Percentiles rank a stretch among this genome's conserved stretches.
These are phyloP conservation scores for Glaucomys volans DNA, from an alignment of 2,113 vertebrate species.

Conservation along the genomic window DNA sequence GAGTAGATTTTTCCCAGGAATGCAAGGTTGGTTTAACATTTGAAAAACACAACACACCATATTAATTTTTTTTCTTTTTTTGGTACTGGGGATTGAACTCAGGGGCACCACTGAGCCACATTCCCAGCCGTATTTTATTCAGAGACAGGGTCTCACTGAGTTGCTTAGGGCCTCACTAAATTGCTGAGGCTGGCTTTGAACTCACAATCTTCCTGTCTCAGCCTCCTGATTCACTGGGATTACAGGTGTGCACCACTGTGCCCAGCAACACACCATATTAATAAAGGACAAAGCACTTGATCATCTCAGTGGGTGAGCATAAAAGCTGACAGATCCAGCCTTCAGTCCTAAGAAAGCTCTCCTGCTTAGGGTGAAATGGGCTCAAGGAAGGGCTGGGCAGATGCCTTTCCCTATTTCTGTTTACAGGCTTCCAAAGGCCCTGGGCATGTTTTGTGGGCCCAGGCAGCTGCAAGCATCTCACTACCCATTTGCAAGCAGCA, in stretches of 20 bases:
- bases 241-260: too few relatives aligned
- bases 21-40: constrained; percentile 26
- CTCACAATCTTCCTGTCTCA: too few relatives aligned
- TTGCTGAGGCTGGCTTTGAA: too few relatives aligned
- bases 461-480: background rate
- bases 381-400: background rate
- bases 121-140: too few relatives aligned
- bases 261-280: background rate
- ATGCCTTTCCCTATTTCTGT: background rate
- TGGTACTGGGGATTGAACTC: too few relatives aligned
- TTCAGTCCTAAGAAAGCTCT: background rate
- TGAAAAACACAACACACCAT: background rate
- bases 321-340: background rate
- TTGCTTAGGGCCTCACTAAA: too few relatives aligned
- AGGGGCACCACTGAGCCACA: too few relatives aligned
- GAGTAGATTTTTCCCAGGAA: background rate
- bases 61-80: too few relatives aligned
- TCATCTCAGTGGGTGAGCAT: background rate
- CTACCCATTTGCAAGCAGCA: background rate
- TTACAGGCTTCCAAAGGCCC: background rate
- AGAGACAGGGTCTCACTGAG: too few relatives aligned
- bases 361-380: background rate
- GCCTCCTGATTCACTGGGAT: too few relatives aligned
- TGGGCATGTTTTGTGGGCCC: background rate
- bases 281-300: background rate